phyloP scores from a whole-genome alignment of 2,888 invertebrate species.

The Netelia virgata region DNA sequence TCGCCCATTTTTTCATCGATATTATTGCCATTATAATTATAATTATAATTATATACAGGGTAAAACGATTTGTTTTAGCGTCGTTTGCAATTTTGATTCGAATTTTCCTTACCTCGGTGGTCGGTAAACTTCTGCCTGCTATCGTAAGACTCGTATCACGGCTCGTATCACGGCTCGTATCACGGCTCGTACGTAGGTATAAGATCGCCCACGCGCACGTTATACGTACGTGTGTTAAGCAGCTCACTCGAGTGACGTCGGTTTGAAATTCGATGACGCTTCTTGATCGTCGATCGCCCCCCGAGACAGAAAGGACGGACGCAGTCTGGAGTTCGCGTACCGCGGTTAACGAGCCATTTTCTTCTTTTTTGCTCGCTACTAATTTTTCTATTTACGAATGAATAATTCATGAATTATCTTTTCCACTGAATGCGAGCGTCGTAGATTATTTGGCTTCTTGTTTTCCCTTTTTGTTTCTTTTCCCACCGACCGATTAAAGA shows the following conservation, averaged over 20 bases:
- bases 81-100: too few relatives aligned
- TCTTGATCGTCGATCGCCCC: background rate
- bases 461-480: background rate
- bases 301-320: background rate
- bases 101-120: too few relatives aligned
- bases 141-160: too few relatives aligned
- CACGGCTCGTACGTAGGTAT: too few relatives aligned
- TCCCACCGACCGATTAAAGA: background rate
- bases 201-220: background rate
- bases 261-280: background rate
- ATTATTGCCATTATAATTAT: too few relatives aligned
- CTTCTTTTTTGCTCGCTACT: background rate
- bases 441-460: background rate
- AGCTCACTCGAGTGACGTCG: background rate
- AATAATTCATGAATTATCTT: background rate
- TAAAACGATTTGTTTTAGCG: too few relatives aligned
- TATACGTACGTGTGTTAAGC: background rate
- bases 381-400: background rate
- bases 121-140: too few relatives aligned
- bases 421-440: background rate
- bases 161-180: too few relatives aligned
- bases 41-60: too few relatives aligned
- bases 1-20: too few relatives aligned
- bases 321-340: background rate
- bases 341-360: background rate